Evolutionary conservation across 2,113 vertebrate genomes (phyloP).

Genomic region (Bos indicus): DNA sequence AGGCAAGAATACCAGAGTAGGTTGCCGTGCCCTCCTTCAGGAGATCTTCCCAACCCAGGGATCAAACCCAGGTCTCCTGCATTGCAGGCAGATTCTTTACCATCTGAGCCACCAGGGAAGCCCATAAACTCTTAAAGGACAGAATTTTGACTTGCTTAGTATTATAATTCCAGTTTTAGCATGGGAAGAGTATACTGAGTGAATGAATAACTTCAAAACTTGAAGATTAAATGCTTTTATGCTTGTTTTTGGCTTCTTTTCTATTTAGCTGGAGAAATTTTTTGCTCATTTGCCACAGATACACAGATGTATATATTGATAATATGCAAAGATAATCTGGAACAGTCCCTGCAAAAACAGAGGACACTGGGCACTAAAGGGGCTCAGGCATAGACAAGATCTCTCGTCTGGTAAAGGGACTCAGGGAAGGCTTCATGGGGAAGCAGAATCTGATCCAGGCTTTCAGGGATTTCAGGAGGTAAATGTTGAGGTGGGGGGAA

Average conservation of each 20-base stretch:
- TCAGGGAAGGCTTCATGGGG: not conserved
- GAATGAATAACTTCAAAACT: constrained; percentile 10
- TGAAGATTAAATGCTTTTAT: not conserved
- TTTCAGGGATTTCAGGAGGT: not conserved
- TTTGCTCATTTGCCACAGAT: constrained; percentile 1
- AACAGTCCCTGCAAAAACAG: not conserved
- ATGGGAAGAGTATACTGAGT: not conserved
- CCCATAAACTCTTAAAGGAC: not conserved
- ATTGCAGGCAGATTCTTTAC: not conserved
- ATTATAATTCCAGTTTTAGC: not conserved
- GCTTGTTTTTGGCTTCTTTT: not conserved
- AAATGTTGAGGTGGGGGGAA: not conserved
- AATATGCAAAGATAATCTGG: not conserved
- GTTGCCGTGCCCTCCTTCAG: not conserved
- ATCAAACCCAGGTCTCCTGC: not conserved
- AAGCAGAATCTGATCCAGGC: not conserved
- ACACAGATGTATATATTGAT: not conserved
- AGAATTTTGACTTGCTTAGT: not conserved
- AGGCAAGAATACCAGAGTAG: not conserved
- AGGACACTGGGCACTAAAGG: not conserved
- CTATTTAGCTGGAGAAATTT: not conserved
- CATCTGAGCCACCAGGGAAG: not conserved
- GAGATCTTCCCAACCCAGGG: not conserved
- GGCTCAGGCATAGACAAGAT: not conserved
- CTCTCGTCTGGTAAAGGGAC: not conserved